Percentiles rank a stretch among this genome's conserved stretches.
These are phyloP conservation scores for Plutomurus gul DNA, from an alignment of 1,140 invertebrate species.

Conservation along the genomic window DNA sequence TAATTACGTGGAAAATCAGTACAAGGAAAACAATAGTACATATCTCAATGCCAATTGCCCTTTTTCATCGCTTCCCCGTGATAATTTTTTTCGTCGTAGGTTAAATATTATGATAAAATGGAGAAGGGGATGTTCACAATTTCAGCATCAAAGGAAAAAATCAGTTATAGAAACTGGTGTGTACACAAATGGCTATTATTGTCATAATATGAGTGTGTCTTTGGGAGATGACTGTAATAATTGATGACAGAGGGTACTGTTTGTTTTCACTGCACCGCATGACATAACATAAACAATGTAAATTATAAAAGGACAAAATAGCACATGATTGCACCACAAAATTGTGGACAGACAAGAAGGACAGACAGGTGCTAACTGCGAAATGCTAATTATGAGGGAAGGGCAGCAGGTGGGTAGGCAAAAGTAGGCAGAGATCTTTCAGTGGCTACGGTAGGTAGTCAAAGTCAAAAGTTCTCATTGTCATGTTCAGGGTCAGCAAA, in stretches of 20 bases:
- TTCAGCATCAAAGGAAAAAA: too few species aligned
- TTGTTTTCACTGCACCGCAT: neutral
- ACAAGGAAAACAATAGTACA: too few species aligned
- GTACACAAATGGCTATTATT: neutral
- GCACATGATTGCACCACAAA: constrained; percentile 5
- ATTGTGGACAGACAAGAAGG: neutral
- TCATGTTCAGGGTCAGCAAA: neutral
- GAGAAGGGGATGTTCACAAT: too few species aligned
- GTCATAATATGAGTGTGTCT: too few species aligned
- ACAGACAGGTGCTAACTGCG: constrained; percentile 2
- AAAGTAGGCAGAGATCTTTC: neutral
- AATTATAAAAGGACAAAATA: too few species aligned
- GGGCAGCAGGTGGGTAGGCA: neutral
- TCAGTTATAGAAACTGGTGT: too few species aligned
- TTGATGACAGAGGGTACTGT: neutral
- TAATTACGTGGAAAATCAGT: too few species aligned
- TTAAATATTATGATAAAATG: too few species aligned
- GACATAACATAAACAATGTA: neutral
- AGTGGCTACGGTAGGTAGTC: neutral
- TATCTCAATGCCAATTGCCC: too few species aligned
- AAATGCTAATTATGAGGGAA: constrained; percentile 8
- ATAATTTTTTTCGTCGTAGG: too few species aligned
- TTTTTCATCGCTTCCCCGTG: too few species aligned
- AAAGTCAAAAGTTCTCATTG: neutral
- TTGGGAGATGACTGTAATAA: neutral